Base-by-base conservation (phyloP, 2,888 invertebrate genomes). In the Drosophila austrosaltans region DNA sequence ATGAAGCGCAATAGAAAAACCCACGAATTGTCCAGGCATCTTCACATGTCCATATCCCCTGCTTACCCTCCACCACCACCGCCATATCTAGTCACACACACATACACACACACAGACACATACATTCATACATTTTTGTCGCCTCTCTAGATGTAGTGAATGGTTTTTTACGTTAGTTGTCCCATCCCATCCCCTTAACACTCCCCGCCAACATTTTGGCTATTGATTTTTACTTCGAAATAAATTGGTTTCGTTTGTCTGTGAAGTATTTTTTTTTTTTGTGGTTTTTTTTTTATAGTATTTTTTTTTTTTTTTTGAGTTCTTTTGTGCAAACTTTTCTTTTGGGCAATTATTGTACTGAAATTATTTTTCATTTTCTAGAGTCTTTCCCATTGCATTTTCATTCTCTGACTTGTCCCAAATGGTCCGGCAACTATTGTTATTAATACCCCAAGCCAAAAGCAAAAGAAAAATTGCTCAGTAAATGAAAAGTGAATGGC, bases 191-290 rank as follows among this genome's bases (percentile, higher is more conserved):
- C 32, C 63, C 67, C 53, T 58, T 58, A n/a, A 3, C 22, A 42
- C 30, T 39, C 70, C 42, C 2, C 39, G 20, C 60, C 36, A 54
- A 44, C 67, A 40, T 71, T 70, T 76, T 82, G 75, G 66, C 82
- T 87, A 85, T 85, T 85, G 85, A 85, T 85, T 85, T 85, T 87
- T 78, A 87, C 88, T 87, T 80, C 76, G 74, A 85, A 87, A 85
- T 87, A 85, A 85, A 85, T 85, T 87, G 85, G 86, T 87, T 85
- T 85, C 88, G 87, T 85, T 85, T 87, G 82, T 87, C 87, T 75
- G 81, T 69, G 62, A 42, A 67, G 69, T 75, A 65, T 32, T 56
- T 69, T 22, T 61, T 64, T 25, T 36, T 60, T 63, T 62, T 57
- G 30, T 53, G 42, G 53, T 73, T 64, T 61, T 62, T 59, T 16